These are phyloP conservation scores for Phoxinus phoxinus DNA, from an alignment of 2,113 vertebrate species.

Conservation along the genomic window DNA sequence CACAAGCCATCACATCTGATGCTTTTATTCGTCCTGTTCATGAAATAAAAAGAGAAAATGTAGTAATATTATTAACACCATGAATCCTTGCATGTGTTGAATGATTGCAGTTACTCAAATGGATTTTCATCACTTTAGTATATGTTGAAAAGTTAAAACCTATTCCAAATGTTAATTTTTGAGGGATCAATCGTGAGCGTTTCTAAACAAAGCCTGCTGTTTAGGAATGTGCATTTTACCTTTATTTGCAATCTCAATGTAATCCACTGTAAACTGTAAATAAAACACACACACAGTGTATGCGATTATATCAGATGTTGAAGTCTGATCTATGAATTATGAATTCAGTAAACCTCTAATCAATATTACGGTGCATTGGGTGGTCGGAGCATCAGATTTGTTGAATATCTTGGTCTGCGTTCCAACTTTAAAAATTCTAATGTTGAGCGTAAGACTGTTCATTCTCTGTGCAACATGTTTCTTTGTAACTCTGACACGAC, in stretches of 20 bases:
- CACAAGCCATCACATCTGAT: slow-evolving; percentile 83
- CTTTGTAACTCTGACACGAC: neutral
- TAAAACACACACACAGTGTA: neutral
- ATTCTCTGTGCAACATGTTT: neutral
- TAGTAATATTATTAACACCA: slow-evolving; percentile 34
- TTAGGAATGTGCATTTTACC: slow-evolving; percentile 67
- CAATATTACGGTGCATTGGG: slow-evolving; percentile 2
- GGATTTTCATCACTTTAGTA: neutral
- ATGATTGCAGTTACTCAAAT: neutral
- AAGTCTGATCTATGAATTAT: neutral
- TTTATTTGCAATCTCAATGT: slow-evolving; percentile 81
- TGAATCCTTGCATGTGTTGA: neutral
- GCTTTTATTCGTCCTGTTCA: slow-evolving; percentile 77
- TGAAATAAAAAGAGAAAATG: neutral
- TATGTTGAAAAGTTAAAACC: neutral
- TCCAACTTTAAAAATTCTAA: slow-evolving; percentile 49
- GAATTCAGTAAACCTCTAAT: neutral
- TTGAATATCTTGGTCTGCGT: slow-evolving; percentile 66
- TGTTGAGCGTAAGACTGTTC: slow-evolving; percentile 26
- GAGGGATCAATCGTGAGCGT: neutral
- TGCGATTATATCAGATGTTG: neutral
- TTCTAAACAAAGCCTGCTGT: neutral
- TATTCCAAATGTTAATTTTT: neutral
- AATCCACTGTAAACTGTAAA: slow-evolving; percentile 82
- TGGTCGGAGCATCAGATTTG: slow-evolving; percentile 77